Evolutionary conservation across 53 echinoderm and acorn worm species (phyloP), one percentile per base, ranked within the genome.

Genomic region (Holothuria leucospilota): DNA sequence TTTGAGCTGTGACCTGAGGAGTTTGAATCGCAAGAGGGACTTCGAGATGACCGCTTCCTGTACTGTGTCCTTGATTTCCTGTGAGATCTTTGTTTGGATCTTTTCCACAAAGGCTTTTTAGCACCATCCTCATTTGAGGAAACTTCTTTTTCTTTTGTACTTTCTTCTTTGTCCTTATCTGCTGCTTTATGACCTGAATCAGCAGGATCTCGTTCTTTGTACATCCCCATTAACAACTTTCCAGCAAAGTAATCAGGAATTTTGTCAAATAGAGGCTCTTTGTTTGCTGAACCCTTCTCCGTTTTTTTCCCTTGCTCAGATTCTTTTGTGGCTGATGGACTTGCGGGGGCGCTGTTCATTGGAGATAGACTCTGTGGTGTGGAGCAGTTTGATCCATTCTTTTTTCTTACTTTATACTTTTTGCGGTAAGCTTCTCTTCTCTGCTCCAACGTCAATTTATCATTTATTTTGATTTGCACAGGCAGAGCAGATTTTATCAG

Each of bases 161-260:
- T 23, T 4, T 27, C 46, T 49, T 79, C 46, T 6, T 41, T 58
- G 41, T 8, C 49, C n/a, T 79, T 79, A 29, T 62, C 83, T 39
- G 29, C 83, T 62, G n/a, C 29, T 8, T 59, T 16, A 8, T 63
- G 21, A 3, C 42, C 39, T 8, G 34, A 5, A 15, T 42, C 30
- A 11, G 23, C 29, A 51, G 26, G 29, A 16, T 86, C 56, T 58
- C 90, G 87, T 51, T 92, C 92, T 59, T 85, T 87, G 59, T 92
- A 92, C 94, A 92, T 92, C 46, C 92, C 91, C 78, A 92, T 41
- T 12, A 88, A 21, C 65, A 92, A 88, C 85, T 95, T 93, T 63
- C 82, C 84, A 6, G 93, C 74, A 77, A 94, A 96, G 62, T 96
- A 96, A 39, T 91, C 92, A 0, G 96, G 96, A 27, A 96, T 96